These are phyloP conservation scores for Thalassaphorura encarpata DNA, from an alignment of 1,140 invertebrate genomes.

Conservation along the genomic window DNA sequence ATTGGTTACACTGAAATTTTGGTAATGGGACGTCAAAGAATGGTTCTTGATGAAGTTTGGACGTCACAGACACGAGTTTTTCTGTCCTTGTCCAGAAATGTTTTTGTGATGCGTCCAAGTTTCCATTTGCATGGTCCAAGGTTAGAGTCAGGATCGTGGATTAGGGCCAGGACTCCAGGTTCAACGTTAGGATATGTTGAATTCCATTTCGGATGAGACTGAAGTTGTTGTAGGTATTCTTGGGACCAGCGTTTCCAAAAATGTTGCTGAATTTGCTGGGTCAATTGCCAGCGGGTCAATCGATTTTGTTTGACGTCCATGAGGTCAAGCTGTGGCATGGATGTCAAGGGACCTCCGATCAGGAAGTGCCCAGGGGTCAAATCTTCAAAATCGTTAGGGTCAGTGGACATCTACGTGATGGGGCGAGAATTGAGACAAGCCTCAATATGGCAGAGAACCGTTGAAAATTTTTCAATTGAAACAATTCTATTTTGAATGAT, in stretches of 20 bases:
- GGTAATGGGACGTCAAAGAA: too few relatives aligned
- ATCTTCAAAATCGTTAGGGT: constrained; percentile 33
- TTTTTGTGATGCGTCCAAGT: constrained; percentile 32
- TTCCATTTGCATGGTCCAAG: constrained; percentile 34
- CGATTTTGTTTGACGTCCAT: background rate
- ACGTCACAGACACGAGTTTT: background rate
- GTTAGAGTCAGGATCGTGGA: constrained; percentile 33
- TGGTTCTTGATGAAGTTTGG: too few relatives aligned
- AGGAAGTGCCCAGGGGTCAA: constrained; percentile 32
- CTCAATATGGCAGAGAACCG: constrained; percentile 34
- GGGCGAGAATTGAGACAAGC: constrained; percentile 35
- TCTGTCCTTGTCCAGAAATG: background rate
- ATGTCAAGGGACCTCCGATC: constrained; percentile 8
- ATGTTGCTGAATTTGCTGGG: constrained; percentile 31
- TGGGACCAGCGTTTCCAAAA: constrained; percentile 33
- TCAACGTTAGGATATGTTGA: constrained; percentile 19
- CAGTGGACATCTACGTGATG: constrained; percentile 26
- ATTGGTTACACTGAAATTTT: too few relatives aligned
- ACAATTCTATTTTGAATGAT: constrained; percentile 16
- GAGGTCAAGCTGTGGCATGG: constrained; percentile 11
- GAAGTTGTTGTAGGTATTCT: constrained; percentile 35
- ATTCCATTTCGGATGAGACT: constrained; percentile 32
- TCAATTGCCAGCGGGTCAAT: constrained; percentile 29
- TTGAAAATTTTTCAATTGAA: constrained; percentile 32
- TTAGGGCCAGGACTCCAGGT: constrained; percentile 28